phyloP scores from a whole-genome alignment of 2,113 vertebrate genomes.

The Syngnathus scovelli region DNA sequence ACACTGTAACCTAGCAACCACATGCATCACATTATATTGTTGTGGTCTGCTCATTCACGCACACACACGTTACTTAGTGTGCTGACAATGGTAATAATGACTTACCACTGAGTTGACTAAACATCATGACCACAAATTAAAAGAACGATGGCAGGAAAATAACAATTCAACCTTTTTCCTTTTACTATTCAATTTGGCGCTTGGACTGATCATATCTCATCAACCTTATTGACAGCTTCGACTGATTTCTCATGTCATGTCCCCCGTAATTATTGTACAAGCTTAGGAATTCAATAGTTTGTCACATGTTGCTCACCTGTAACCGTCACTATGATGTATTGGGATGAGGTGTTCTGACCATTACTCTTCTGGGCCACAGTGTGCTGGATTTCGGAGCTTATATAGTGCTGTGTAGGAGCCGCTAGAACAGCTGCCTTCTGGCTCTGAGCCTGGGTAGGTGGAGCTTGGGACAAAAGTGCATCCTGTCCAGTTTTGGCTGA shows the following conservation, averaged over 20 bases:
- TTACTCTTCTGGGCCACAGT: constrained; percentile 59
- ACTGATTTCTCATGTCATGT: neutral
- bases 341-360: constrained; percentile 69
- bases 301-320: constrained; percentile 73
- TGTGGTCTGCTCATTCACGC: constrained; percentile 19
- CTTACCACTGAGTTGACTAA: neutral
- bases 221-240: neutral
- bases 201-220: neutral
- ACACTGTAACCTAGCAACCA: constrained; percentile 42
- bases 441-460: constrained; percentile 48
- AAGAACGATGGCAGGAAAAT: neutral
- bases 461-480: constrained; percentile 54
- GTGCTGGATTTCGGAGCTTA: constrained; percentile 62
- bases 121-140: neutral
- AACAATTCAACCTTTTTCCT: neutral
- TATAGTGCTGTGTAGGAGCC: constrained; percentile 62
- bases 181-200: neutral
- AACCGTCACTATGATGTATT: constrained; percentile 88
- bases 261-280: neutral
- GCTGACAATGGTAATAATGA: neutral
- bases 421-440: constrained; percentile 68
- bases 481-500: constrained; percentile 49
- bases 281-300: neutral
- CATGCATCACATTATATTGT: constrained; percentile 19
- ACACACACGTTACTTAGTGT: neutral